Evolutionary conservation across 2,888 invertebrate genomes (phyloP), one percentile per base, ranked within the genome.

Genomic region (Tetrapedia diversipes): DNA sequence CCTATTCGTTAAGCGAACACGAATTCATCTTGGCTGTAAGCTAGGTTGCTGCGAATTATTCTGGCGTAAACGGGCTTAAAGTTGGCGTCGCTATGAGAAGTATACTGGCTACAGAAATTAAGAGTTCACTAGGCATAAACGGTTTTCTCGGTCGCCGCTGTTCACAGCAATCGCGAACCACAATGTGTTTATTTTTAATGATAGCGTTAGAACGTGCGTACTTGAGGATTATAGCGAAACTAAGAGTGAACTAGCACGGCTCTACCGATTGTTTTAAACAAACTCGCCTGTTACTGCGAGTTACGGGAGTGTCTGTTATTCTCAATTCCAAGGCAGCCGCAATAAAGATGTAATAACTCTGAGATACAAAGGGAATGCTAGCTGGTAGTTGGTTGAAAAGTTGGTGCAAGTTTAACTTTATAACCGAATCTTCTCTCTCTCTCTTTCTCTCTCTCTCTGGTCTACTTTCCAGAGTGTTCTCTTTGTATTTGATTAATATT

Each of bases 381-480:
- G 10, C 29, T 27, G 19, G 11, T 39, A 16, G 39, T 22, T 14
- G 19, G 39, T 24, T 16, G 53, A 47, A 45, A 61, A 45, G 60
- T 60, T 69, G 37, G 8, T 41, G 49, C 27, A 16, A 71, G 51
- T 67, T 22, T 67, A 51, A 71, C 68, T 71, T 71, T 56, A 37
- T 68, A 45, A 68, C 59, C 45, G 29, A n/a, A 57, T 53, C 16
- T 43, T 11, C 19, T 34, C 10, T 14, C 37, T n/a, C 16, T 24
- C 51, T 11, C 19, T 34, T 7, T 14, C 37, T n/a, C 51, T 11
- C 19, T 34, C 10, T 14, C 37, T n/a, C 16, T 24, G 27, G n/a
- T 29, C 27, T 37, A 19, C 4, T 41, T 32, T 16, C 3, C 19
- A n/a, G n/a, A n/a, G 6, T 32, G 32, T 8, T 45, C 19, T 11